Evolutionary conservation across 2,797 vertebrate genomes (phyloP), one percentile per base, ranked within the genome.

Genomic region (Pipistrellus pipistrellus): DNA sequence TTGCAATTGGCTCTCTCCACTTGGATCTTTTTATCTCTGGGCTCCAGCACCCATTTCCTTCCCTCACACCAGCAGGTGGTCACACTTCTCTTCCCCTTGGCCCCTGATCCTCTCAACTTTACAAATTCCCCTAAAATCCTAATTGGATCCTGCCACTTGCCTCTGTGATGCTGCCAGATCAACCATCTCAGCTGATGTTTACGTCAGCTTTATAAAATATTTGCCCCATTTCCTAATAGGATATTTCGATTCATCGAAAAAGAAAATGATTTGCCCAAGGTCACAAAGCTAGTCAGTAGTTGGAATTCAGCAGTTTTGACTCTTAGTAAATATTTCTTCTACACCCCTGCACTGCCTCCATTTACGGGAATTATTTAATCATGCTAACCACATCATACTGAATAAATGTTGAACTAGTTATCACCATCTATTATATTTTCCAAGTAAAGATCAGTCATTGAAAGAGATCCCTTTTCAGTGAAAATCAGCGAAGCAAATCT

Each of bases 401-500:
- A 94, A 95, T 96, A 82, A 72, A 81, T 0, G 4, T 44, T 95
- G 96, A 92, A 96, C 51, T 69, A 38, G 75, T 78, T 92, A 96
- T 97, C 96, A 94, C 90, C 76, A 93, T 85, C 46, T 92, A 97
- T 95, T 93, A 94, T 92, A 62, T 38, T 96, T 89, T 97, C 81
- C 69, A 95, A 94, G 95, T 94, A 94, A 97, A 97, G 96, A 97
- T 94, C 75, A 78, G 62, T 4, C 94, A 91, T 92, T 88, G 77
- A 91, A 96, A 94, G 41, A 53, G 53, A 95, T 51, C 71, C 68
- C 93, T 93, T 87, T 30, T 0, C 88, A 97, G 57, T 90, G 14
- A 76, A 66, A 95, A 80, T 87, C 88, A 93, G 72, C 89, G 71
- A 23, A 96, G 76, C 95, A 97, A 96, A 92, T 97, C 91, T 97